These are phyloP conservation scores for Cheumatopsyche charites DNA, from an alignment of 1,140 invertebrate species.

Conservation along the genomic window DNA sequence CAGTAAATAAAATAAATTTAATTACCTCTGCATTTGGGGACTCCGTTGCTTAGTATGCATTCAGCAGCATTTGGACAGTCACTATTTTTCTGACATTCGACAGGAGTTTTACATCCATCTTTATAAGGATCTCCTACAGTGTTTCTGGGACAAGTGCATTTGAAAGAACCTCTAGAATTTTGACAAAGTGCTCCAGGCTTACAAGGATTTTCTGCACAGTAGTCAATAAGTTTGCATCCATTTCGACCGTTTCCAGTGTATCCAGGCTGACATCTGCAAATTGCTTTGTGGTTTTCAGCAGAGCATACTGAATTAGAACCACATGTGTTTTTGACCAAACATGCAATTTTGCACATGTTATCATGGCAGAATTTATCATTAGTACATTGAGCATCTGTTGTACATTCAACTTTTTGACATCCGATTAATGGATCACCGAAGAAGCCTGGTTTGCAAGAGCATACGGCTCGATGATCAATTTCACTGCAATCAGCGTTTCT, in stretches of 20 bases:
- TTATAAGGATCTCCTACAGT: slow-evolving; percentile 83
- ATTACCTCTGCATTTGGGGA: slow-evolving; percentile 74
- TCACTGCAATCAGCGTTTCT: slow-evolving; percentile 79
- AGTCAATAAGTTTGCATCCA: slow-evolving; percentile 78
- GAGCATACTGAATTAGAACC: slow-evolving; percentile 84
- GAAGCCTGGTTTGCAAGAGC: slow-evolving; percentile 77
- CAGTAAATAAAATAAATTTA: slow-evolving; percentile 41
- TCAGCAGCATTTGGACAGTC: slow-evolving; percentile 80
- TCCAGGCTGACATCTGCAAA: slow-evolving; percentile 85
- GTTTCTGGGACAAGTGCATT: slow-evolving; percentile 77
- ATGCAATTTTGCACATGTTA: slow-evolving; percentile 83
- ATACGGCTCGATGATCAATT: slow-evolving; percentile 72
- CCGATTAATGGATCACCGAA: slow-evolving; percentile 79
- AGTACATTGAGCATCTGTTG: slow-evolving; percentile 72
- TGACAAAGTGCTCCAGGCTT: slow-evolving; percentile 82
- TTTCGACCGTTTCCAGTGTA: slow-evolving; percentile 77
- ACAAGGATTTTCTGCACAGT: slow-evolving; percentile 79
- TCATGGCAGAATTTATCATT: slow-evolving; percentile 82
- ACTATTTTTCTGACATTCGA: slow-evolving; percentile 76
- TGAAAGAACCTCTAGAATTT: slow-evolving; percentile 81
- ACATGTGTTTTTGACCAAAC: slow-evolving; percentile 78
- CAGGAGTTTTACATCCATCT: slow-evolving; percentile 76
- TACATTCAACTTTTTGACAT: slow-evolving; percentile 80
- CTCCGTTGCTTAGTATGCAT: slow-evolving; percentile 71
- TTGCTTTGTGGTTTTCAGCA: slow-evolving; percentile 74